Evolutionary conservation across 2,888 invertebrate genomes (phyloP).

Genomic region (Ormyrus rosae): DNA sequence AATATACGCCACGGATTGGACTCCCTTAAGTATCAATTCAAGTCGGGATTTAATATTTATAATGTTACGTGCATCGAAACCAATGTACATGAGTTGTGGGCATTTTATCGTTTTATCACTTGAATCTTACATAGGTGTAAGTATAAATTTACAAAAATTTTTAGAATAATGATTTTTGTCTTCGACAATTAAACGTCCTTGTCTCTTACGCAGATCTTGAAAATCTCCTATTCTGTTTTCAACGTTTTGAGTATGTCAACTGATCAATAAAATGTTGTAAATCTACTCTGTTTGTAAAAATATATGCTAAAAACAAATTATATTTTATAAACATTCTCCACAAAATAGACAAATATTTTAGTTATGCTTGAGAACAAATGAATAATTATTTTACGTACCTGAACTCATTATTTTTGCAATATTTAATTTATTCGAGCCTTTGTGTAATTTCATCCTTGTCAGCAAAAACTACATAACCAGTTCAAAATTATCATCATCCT

Average conservation of each 20-base stretch:
- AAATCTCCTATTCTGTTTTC: constrained; percentile 30
- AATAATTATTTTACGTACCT: too few species aligned
- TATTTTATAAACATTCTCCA: too few species aligned
- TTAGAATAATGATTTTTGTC: not conserved
- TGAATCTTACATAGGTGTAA: constrained; percentile 24
- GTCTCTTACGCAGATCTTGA: constrained; percentile 13
- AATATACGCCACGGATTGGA: constrained; percentile 18
- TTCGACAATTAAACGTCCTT: not conserved
- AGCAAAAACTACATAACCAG: too few species aligned
- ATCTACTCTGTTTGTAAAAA: too few species aligned
- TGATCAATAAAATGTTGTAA: too few species aligned
- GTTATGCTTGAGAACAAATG: too few species aligned
- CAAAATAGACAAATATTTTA: too few species aligned
- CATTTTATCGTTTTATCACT: constrained; percentile 28
- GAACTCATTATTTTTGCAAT: too few species aligned
- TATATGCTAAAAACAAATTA: too few species aligned
- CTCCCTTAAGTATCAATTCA: not conserved
- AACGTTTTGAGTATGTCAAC: constrained; percentile 9
- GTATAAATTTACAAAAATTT: not conserved
- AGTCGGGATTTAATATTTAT: constrained; percentile 12
- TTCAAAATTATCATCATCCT: too few species aligned
- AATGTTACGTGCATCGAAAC: constrained; percentile 18
- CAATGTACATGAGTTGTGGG: constrained; percentile 16
- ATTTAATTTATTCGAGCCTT: too few species aligned
- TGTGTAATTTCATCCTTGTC: too few species aligned